Conservation (phyloP, 2,888 invertebrate genomes). For the Cheilosia vulpina region DNA sequence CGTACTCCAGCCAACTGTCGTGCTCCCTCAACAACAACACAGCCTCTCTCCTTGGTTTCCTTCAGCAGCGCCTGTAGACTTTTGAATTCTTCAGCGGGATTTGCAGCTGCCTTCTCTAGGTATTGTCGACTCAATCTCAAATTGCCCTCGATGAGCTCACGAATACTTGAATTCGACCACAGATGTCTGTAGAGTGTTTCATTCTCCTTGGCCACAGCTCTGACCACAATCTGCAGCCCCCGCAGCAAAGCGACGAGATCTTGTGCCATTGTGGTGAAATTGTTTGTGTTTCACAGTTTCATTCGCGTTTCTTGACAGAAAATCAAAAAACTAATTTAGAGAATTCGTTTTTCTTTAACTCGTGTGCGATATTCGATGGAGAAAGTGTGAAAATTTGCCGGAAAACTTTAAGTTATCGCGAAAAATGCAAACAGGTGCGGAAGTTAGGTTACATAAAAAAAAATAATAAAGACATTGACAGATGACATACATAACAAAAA, state of each 20-base stretch:
- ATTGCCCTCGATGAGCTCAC: slow-evolving; percentile 82
- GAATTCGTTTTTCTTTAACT: slow-evolving; percentile 6
- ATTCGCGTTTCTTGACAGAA: slow-evolving; percentile 25
- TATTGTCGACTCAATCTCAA: slow-evolving; percentile 77
- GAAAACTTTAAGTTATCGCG: slow-evolving; percentile 19
- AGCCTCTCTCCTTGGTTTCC: slow-evolving; percentile 87
- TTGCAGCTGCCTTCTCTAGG: slow-evolving; percentile 76
- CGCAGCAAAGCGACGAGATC: slow-evolving; percentile 88
- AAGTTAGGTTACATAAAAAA: slow-evolving; percentile 64
- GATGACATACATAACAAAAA: slow-evolving; percentile 63
- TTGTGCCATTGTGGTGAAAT: slow-evolving; percentile 80
- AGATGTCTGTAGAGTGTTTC: slow-evolving; percentile 86
- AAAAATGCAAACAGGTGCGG: slow-evolving; percentile 60
- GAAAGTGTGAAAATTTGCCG: slow-evolving; percentile 1
- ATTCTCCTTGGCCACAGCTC: slow-evolving; percentile 88
- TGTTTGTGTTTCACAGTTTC: slow-evolving; percentile 19
- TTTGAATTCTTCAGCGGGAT: slow-evolving; percentile 81
- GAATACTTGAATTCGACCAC: slow-evolving; percentile 89
- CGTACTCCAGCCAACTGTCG: slow-evolving; percentile 85
- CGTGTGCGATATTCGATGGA: neutral
- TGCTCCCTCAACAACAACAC: slow-evolving; percentile 89
- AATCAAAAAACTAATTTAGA: neutral
- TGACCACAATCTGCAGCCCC: slow-evolving; percentile 88
- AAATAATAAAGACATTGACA: neutral
- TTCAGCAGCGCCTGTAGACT: slow-evolving; percentile 84